Percentiles rank a stretch among this genome's conserved stretches.
Evolutionary conservation across 2,888 invertebrate genomes (phyloP).

Genomic region (Acleris laterana): DNA sequence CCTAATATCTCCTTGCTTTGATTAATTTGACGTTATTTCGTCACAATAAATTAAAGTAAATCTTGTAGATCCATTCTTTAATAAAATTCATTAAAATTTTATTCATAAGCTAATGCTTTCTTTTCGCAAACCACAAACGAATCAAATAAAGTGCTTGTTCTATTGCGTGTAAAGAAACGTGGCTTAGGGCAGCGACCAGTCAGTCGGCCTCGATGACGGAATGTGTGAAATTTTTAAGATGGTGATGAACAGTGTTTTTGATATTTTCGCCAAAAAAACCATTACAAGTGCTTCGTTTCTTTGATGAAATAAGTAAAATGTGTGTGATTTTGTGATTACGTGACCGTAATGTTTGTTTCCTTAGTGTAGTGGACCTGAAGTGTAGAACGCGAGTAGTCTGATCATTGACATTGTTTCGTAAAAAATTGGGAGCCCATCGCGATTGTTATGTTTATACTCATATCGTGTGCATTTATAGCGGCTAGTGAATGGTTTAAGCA

Average conservation of each 20-base stretch:
- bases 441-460: conserved; percentile 79
- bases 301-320: conserved; percentile 53
- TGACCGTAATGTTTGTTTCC: conserved; percentile 44
- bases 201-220: conserved; percentile 82
- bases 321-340: conserved; percentile 51
- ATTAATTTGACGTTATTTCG: no score
- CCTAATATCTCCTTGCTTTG: no score
- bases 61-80: no score
- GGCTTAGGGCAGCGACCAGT: conserved; percentile 77
- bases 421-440: conserved; percentile 72
- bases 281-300: conserved; percentile 57
- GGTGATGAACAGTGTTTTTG: conserved; percentile 80
- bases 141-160: neutral
- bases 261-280: conserved; percentile 54
- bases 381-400: conserved; percentile 72
- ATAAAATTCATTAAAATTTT: no score
- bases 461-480: conserved; percentile 68
- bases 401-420: conserved; percentile 82
- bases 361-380: conserved; percentile 55
- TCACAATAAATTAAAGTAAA: no score
- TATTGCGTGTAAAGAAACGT: conserved; percentile 57
- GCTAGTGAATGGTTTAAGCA: conserved; percentile 69
- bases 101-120: no score
- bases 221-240: conserved; percentile 82
- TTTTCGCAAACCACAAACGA: neutral